phyloP scores from a whole-genome alignment of 2,113 vertebrate species.

The Vanacampus margaritifer region DNA sequence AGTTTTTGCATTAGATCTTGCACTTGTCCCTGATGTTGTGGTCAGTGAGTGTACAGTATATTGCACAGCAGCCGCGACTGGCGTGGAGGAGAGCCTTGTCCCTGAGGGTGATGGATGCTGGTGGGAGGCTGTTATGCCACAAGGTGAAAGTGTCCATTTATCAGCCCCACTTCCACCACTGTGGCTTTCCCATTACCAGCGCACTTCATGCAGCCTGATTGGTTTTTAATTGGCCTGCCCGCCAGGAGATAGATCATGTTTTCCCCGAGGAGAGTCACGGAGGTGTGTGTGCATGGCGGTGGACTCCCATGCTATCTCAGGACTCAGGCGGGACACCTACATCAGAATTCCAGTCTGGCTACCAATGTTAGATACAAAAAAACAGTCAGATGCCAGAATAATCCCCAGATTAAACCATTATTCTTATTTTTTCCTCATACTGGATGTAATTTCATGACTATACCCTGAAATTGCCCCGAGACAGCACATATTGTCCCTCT shows the following conservation, averaged over 20 bases:
- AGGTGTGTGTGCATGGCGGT: constrained; percentile 33
- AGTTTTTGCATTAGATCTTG: not conserved
- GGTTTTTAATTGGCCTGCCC: constrained; percentile 79
- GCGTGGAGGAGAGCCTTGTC: constrained; percentile 45
- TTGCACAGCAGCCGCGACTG: constrained; percentile 17
- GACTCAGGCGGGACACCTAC: constrained; percentile 26
- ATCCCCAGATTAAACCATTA: not conserved
- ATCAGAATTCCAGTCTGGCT: constrained; percentile 8
- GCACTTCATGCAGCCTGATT: constrained; percentile 74
- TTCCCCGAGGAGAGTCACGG: constrained; percentile 51
- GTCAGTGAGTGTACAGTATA: constrained; percentile 11
- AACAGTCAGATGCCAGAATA: not conserved
- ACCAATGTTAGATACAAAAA: not conserved
- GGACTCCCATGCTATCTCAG: constrained; percentile 23
- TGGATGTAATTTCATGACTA: not conserved
- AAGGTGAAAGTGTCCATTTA: constrained; percentile 80
- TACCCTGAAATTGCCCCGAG: not conserved
- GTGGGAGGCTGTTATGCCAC: constrained; percentile 77
- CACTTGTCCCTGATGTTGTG: not conserved
- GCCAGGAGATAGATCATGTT: constrained; percentile 76
- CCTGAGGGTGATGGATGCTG: constrained; percentile 68
- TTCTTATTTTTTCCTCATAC: not conserved
- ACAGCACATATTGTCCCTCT: not conserved
- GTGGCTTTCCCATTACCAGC: constrained; percentile 75
- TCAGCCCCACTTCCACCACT: constrained; percentile 69